phyloP scores from a whole-genome alignment of 2,888 invertebrate species.

The Junonia oenone region DNA sequence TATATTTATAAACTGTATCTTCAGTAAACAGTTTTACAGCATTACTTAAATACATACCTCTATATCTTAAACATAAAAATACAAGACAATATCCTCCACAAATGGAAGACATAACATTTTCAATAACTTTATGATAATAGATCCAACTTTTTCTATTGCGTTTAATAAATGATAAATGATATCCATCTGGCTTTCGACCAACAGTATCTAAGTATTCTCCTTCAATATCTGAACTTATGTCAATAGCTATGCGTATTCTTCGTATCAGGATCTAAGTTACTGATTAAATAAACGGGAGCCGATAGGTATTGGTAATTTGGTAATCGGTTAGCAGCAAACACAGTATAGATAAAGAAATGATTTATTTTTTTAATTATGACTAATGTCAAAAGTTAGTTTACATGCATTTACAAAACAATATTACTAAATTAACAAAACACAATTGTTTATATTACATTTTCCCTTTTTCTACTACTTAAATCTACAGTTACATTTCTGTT shows the following conservation, averaged over 20 bases:
- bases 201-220: neutral
- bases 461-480: conserved; percentile 17
- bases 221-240: neutral
- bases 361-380: neutral
- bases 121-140: too few relatives aligned
- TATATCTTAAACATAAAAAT: too few relatives aligned
- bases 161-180: neutral
- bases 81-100: too few relatives aligned
- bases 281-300: too few relatives aligned
- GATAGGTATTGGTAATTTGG: too few relatives aligned
- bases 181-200: neutral
- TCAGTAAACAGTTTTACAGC: too few relatives aligned
- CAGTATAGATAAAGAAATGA: neutral
- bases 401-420: too few relatives aligned
- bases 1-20: too few relatives aligned
- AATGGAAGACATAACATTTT: too few relatives aligned
- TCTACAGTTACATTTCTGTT: conserved; percentile 13
- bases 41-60: too few relatives aligned
- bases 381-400: neutral
- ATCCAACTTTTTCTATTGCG: neutral
- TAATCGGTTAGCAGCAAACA: too few relatives aligned
- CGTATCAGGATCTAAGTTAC: neutral
- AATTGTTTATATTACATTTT: neutral
- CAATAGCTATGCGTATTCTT: neutral
- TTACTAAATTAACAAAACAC: too few relatives aligned